These are phyloP conservation scores for Scylla paramamosain DNA, from an alignment of 1,140 invertebrate genomes.

Conservation along the genomic window DNA sequence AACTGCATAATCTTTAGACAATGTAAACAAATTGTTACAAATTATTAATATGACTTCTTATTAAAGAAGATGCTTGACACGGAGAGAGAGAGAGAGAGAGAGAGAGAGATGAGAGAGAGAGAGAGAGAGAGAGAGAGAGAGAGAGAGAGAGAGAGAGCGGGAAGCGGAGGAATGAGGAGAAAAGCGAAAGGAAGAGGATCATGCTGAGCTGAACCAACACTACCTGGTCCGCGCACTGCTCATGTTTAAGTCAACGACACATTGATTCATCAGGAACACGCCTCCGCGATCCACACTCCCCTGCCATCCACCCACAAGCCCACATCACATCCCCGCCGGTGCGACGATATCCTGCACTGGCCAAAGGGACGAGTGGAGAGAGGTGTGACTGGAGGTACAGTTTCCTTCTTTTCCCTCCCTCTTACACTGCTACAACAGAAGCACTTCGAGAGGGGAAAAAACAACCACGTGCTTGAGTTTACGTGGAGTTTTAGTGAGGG, in stretches of 20 bases:
- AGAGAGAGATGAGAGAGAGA: constrained; percentile 41
- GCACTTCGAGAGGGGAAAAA: background rate
- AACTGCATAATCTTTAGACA: no score
- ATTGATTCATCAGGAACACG: background rate
- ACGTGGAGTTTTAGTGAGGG: no score
- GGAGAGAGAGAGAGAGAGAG: no score
- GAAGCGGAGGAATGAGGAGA: background rate
- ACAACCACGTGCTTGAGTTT: background rate
- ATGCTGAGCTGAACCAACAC: background rate
- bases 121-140: constrained; percentile 42
- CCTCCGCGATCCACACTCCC: background rate
- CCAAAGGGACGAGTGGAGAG: background rate
- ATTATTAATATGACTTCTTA: no score
- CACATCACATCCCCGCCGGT: background rate
- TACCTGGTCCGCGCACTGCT: background rate
- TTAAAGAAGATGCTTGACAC: no score
- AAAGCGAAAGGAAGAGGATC: background rate
- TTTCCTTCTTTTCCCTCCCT: background rate
- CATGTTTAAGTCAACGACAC: background rate
- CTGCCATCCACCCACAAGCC: background rate
- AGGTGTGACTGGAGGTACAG: background rate
- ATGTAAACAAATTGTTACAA: no score
- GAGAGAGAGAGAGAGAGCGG: background rate
- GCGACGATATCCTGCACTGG: background rate
- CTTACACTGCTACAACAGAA: background rate